Evolutionary conservation across 2,797 vertebrate genomes (phyloP), one percentile per base, ranked within the genome.

Genomic region (Pantherophis vulpinus): DNA sequence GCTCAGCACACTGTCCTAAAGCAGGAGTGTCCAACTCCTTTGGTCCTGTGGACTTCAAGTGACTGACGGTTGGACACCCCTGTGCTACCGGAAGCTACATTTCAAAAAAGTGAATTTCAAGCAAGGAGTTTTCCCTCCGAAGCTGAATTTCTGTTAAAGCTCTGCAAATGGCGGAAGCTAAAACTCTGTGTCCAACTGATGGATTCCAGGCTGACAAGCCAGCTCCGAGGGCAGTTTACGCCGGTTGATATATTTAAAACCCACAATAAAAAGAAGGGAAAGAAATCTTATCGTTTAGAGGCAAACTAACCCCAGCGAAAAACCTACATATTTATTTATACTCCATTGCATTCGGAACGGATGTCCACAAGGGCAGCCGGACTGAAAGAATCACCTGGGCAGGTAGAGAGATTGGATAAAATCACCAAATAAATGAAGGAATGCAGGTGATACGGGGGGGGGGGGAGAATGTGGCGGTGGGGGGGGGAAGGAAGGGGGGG

Each of bases 1-100:
- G 59, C 58, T 61, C 20, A 61, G 59, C 23, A 2, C 55, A 13
- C 56, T 58, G 56, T 58, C 58, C 58, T 18, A 58, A 58, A 58
- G 56, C 56, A 60, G 20, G 59, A 20, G 59, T 2, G 1, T 20
- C 59, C 59, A 58, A 13, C 47, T 42, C 42, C 42, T 1, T 47
- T 47, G 10, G 60, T 61, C 25, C 60, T 27, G 23, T 5, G 3
- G 27, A 12, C 11, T n/a, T 66, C 12, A n/a, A 66, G 29, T 5
- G 29, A 2, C 13, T 29, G 4, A n/a, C 5, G 0, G 0, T 16
- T 32, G 63, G 63, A n/a, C 12, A 5, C 70, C 2, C 2, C n/a
- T n/a, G 16, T 37, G 16, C 32, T 37, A 37, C 18, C 20, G 70
- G 32, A 37, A 42, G 32, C 18, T 42, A 10, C 70, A 42, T 42